Base-by-base conservation (phyloP, 2,888 invertebrate species). In the Ormyrus pomaceus region DNA sequence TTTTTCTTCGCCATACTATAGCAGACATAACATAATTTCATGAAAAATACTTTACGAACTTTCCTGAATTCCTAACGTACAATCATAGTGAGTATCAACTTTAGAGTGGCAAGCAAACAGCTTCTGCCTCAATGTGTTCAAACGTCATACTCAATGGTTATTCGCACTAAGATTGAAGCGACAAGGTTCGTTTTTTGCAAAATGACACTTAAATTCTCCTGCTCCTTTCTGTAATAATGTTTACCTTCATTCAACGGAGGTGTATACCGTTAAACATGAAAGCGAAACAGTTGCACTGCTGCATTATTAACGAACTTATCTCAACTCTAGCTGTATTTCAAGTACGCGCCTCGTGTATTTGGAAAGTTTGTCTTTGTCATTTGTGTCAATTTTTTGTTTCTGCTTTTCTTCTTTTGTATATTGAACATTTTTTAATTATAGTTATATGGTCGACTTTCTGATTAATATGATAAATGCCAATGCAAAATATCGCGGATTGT, bases 291-390 rank as follows among this genome's bases (percentile, higher is more conserved):
- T 45, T 68, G 55, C 55, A n/a, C 5, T 19, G 11, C 34, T 46
- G 68, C 13, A 53, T 68, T 55, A 45, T n/a, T 13, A 53, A 8
- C 34, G 34, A 45, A 48, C 34, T 68, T 55, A 68, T 68, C 65
- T 48, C 68, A n/a, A n/a, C 48, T 3, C 5, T 5, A 6, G 19
- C 59, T 13, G 13, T 13, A 13, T 13, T 13, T 13, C 13, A 13
- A 13, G 0, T 51, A 6, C 13, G 46, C 50, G 45, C 46, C 13
- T 65, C 50, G 45, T n/a, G 50, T 65, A 19, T 55, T 6, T 19
- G 68, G 7, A 6, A 11, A 53, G 53, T 55, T 68, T 13, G 4
- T 55, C 19, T 59, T 34, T 0, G 59, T 34, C 6, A 19, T 59
- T 59, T 59, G 13, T 13, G 13, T 13, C 13, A 13, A 13, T 13